Evolutionary conservation across 2,888 invertebrate genomes (phyloP).

Genomic region (Hoplodrina blanda): DNA sequence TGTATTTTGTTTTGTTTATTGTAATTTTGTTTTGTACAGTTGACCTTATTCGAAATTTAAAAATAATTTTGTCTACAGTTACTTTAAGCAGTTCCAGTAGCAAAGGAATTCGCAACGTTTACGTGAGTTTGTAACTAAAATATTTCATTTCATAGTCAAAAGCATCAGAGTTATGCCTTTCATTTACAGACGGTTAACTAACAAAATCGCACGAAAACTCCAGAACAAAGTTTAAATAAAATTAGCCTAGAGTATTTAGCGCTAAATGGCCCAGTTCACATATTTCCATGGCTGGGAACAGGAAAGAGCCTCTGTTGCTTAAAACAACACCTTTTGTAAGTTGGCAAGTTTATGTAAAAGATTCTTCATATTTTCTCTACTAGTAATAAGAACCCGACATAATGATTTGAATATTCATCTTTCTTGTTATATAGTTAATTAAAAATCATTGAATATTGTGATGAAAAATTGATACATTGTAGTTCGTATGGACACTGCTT

Average conservation of each 20-base stretch:
- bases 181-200: slow-evolving; percentile 54
- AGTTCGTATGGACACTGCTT: no score
- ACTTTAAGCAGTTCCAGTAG: slow-evolving; percentile 16
- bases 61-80: slow-evolving; percentile 2
- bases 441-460: no score
- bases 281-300: slow-evolving; percentile 36
- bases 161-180: slow-evolving; percentile 54
- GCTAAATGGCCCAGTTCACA: slow-evolving; percentile 30
- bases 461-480: no score
- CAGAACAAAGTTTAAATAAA: slow-evolving; percentile 55
- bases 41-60: slow-evolving; percentile 5
- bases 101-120: slow-evolving; percentile 42
- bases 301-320: slow-evolving; percentile 24
- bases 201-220: slow-evolving; percentile 53
- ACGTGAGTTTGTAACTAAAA: slow-evolving; percentile 51
- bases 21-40: no score
- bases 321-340: slow-evolving; percentile 39
- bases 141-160: slow-evolving; percentile 54
- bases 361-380: slow-evolving; percentile 19
- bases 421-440: no score
- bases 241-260: slow-evolving; percentile 48
- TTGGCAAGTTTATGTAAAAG: slow-evolving; percentile 9
- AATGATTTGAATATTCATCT: no score
- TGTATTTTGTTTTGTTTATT: no score
- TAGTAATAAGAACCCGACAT: neutral